Evolutionary conservation across 1,140 invertebrate species (phyloP).

Genomic region (silkworm (Bombyx mori)): DNA sequence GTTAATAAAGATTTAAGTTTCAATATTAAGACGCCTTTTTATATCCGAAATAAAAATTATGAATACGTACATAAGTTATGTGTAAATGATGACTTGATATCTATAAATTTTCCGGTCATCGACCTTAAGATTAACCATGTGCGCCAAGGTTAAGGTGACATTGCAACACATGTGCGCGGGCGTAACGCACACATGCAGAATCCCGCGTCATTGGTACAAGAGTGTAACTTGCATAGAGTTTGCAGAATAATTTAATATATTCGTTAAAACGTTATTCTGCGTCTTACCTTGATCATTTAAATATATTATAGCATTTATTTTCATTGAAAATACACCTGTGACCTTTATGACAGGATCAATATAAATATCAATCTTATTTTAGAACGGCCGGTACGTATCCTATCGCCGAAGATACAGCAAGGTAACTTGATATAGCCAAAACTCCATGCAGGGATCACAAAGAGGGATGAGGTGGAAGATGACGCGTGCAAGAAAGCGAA

Average conservation of each 20-base stretch:
- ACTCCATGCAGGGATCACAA: too few species aligned
- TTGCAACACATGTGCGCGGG: constrained; percentile 33
- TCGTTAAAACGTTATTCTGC: constrained; percentile 1
- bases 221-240: neutral
- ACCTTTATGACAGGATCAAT: neutral
- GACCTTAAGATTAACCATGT: constrained; percentile 32
- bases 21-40: too few species aligned
- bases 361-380: neutral
- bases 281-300: neutral
- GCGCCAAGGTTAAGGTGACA: constrained; percentile 42
- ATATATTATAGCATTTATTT: neutral
- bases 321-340: neutral
- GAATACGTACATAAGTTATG: too few species aligned
- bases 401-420: too few species aligned
- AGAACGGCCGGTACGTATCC: too few species aligned
- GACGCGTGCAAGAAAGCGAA: too few species aligned
- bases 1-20: too few species aligned
- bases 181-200: constrained; percentile 18
- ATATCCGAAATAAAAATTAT: too few species aligned
- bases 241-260: constrained; percentile 1
- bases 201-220: constrained; percentile 1
- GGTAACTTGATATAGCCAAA: too few species aligned
- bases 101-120: constrained; percentile 29
- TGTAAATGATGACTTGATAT: constrained; percentile 3
- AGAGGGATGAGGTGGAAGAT: too few species aligned